phyloP scores from a whole-genome alignment of 2,113 vertebrate genomes.

The Chauna torquata region DNA sequence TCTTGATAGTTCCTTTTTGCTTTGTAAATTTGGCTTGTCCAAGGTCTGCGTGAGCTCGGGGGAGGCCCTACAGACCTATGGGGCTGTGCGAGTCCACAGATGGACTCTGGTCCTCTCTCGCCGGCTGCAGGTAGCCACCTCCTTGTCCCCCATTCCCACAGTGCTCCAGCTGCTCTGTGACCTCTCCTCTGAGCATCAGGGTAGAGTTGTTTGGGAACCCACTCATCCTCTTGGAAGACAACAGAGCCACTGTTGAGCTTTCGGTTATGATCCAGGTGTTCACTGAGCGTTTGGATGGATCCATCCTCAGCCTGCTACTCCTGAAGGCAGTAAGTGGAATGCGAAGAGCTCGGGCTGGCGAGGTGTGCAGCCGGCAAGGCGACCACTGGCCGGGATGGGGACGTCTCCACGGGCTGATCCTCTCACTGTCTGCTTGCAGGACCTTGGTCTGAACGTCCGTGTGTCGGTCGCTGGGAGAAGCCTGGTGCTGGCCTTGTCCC shows the following conservation, averaged over 20 bases:
- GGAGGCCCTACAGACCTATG: neutral
- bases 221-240: neutral
- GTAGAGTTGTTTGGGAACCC: neutral
- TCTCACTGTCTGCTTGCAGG: constrained; percentile 5
- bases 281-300: neutral
- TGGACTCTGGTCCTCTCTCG: neutral
- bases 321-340: neutral
- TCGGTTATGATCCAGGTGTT: neutral
- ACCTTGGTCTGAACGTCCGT: accelerated
- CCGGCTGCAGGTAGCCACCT: neutral
- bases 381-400: neutral
- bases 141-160: neutral
- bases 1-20: neutral
- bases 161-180: neutral
- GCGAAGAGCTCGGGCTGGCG: accelerated
- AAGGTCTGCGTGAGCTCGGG: neutral
- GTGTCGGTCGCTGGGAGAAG: neutral
- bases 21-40: neutral
- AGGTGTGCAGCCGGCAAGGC: accelerated
- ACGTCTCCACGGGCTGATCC: accelerated
- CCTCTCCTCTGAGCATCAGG: neutral
- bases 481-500: constrained; percentile 1
- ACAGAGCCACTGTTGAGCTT: neutral
- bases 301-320: neutral
- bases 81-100: neutral